Conservation (phyloP, 2,888 invertebrate species). For the Macrosoma leucophasiata region DNA sequence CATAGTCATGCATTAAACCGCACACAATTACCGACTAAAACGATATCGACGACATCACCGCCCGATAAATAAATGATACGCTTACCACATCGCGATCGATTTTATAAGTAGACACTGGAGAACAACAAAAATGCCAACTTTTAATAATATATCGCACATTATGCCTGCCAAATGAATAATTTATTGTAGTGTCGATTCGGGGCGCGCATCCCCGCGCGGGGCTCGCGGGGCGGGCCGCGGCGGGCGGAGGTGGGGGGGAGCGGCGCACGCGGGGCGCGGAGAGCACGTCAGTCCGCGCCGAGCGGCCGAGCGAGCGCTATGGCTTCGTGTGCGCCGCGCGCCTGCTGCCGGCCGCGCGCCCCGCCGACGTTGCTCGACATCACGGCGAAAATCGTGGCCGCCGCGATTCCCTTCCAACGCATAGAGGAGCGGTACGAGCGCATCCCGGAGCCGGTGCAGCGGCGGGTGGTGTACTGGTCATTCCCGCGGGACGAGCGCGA, state of each 20-base stretch:
- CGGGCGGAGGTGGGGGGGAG: constrained; percentile 25
- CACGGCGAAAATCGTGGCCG: constrained; percentile 88
- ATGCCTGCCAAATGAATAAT: constrained; percentile 73
- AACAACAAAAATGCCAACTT: constrained; percentile 69
- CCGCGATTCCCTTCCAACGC: constrained; percentile 89
- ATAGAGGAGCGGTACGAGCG: constrained; percentile 91
- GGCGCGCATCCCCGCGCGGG: constrained; percentile 59
- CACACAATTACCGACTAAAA: too few species aligned
- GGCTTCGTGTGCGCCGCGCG: constrained; percentile 72
- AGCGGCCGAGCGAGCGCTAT: constrained; percentile 73
- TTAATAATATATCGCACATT: constrained; percentile 75
- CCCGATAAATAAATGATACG: constrained; percentile 17
- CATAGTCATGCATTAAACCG: too few species aligned
- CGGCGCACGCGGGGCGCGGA: constrained; percentile 33
- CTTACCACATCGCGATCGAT: constrained; percentile 37
- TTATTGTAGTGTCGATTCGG: constrained; percentile 69
- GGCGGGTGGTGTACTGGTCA: constrained; percentile 91
- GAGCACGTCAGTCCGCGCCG: constrained; percentile 64
- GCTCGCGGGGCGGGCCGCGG: constrained; percentile 29
- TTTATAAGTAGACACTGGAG: constrained; percentile 42
- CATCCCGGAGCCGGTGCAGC: constrained; percentile 92
- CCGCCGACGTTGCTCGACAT: constrained; percentile 88
- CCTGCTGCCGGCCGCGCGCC: constrained; percentile 73
- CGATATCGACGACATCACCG: constrained; percentile 5
- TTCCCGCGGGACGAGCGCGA: constrained; percentile 91